phyloP scores from a whole-genome alignment of 2,113 vertebrate species.

The zebrafish (Danio rerio) region GRCz12tu NC_133184.1:23697001-23697500 shows the following conservation, averaged over 20 bases:
- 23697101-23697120: not conserved
- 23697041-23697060: not conserved
- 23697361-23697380: slow-evolving; percentile 27
- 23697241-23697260: slow-evolving; percentile 69
- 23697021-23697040: not conserved
- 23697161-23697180: not conserved
- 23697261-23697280: slow-evolving; percentile 66
- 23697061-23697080: not conserved
- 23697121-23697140: slow-evolving; percentile 20
- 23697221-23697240: slow-evolving; percentile 58
- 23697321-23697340: slow-evolving; percentile 59
- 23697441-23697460: not conserved
- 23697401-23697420: not conserved
- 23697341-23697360: slow-evolving; percentile 30
- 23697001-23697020: slow-evolving; percentile 64
- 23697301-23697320: slow-evolving; percentile 63
- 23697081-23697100: not conserved
- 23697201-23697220: slow-evolving; percentile 24
- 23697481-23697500: no score
- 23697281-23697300: slow-evolving; percentile 61
- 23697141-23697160: slow-evolving; percentile 31
- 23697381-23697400: slow-evolving; percentile 18
- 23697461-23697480: not conserved
- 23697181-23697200: slow-evolving; percentile 26
- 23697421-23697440: not conserved